These are phyloP conservation scores for Aphelocoma californica DNA, from an alignment of 2,797 vertebrate species.

Conservation along the genomic window DNA sequence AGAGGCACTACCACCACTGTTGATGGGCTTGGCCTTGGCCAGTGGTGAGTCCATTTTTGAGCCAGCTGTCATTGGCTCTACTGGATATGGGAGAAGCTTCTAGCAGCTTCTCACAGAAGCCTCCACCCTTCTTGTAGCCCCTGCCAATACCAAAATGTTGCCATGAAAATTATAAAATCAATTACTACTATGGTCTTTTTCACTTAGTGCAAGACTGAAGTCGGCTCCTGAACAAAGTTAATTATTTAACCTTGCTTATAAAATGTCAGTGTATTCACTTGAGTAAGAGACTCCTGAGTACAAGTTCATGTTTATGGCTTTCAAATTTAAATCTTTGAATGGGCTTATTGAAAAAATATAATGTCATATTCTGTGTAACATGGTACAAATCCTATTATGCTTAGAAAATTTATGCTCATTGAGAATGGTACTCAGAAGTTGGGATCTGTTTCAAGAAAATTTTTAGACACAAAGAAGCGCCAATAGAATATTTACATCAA, in stretches of 20 bases:
- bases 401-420: background rate
- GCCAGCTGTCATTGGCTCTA: too few species aligned
- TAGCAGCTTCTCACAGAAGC: background rate
- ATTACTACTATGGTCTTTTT: background rate
- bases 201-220: background rate
- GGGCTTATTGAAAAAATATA: background rate
- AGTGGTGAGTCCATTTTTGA: background rate
- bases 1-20: rapidly evolving
- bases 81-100: background rate
- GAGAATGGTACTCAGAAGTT: background rate
- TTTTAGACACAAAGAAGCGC: background rate
- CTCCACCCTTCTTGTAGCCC: rapidly evolving
- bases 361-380: background rate
- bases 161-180: background rate
- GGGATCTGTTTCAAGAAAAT: background rate
- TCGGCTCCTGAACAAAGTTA: background rate
- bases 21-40: background rate
- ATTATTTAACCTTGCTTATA: background rate
- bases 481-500: background rate
- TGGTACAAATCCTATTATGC: background rate
- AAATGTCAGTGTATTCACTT: background rate
- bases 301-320: background rate
- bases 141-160: background rate
- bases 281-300: background rate
- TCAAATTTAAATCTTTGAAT: background rate